phyloP scores from a whole-genome alignment of 2,797 vertebrate species.

The Prionace glauca region DNA sequence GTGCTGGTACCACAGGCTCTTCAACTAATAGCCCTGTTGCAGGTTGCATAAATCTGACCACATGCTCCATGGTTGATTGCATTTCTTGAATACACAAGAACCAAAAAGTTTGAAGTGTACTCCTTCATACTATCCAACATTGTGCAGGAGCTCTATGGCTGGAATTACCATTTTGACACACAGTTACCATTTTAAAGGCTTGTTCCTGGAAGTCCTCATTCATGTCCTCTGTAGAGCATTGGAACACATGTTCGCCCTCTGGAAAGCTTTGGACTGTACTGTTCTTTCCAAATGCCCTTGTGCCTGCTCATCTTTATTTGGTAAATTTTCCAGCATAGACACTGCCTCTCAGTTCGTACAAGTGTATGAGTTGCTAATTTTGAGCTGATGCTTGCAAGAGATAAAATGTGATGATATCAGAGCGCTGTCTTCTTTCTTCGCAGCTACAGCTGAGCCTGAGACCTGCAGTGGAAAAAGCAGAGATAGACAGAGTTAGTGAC shows the following conservation, averaged over 20 bases:
- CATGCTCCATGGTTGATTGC: no score
- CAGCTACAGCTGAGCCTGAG: background rate
- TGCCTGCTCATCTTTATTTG: background rate
- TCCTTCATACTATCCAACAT: background rate
- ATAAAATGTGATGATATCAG: background rate
- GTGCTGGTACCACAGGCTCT: background rate
- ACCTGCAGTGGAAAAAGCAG: background rate
- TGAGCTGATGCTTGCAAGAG: background rate
- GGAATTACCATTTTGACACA: background rate
- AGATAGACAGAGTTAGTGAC: background rate
- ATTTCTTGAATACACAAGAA: background rate
- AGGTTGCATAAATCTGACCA: background rate
- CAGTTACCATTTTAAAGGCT: background rate
- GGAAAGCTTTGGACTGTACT: background rate
- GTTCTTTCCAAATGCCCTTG: background rate
- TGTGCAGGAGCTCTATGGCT: background rate
- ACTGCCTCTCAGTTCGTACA: background rate
- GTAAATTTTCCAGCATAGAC: background rate
- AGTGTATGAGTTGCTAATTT: background rate
- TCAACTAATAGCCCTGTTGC: no score
- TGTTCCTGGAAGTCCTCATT: background rate
- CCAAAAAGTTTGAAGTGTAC: background rate
- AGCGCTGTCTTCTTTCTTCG: background rate
- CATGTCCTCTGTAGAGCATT: background rate
- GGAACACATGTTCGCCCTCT: background rate